These are phyloP conservation scores for Dolichallabes microphthalmus DNA, from an alignment of 2,113 vertebrate genomes.

Conservation along the genomic window DNA sequence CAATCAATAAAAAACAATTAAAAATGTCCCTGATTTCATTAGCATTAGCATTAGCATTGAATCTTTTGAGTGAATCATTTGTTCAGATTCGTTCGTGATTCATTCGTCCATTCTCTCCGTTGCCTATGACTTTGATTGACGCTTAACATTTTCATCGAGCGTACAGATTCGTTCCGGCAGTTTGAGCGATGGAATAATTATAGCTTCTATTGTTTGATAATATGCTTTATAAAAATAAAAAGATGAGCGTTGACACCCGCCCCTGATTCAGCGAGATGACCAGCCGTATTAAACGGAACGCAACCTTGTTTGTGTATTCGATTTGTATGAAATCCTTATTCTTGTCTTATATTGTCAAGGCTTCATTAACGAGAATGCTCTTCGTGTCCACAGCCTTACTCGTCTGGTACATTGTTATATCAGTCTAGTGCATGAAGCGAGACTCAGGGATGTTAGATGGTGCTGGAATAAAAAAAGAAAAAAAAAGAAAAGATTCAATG, in stretches of 20 bases:
- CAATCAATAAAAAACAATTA: background rate
- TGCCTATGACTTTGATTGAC: slow-evolving; percentile 1
- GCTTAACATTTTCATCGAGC: background rate
- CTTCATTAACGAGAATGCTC: background rate
- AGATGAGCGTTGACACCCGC: background rate
- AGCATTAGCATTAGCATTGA: background rate
- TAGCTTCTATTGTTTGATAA: background rate
- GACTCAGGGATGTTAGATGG: background rate
- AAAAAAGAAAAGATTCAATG: background rate
- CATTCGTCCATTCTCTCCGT: too few relatives aligned
- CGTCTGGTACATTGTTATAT: background rate
- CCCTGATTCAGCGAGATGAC: background rate
- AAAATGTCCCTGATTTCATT: background rate
- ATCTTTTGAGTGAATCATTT: background rate
- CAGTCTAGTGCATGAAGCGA: background rate
- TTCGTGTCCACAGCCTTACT: background rate
- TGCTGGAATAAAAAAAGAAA: too few relatives aligned
- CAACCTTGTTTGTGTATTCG: background rate
- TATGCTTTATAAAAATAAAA: background rate
- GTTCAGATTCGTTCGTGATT: background rate
- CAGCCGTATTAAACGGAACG: background rate
- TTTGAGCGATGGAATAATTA: slow-evolving; percentile 14
- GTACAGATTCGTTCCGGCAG: background rate
- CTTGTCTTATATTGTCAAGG: background rate
- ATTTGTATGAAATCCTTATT: background rate